phyloP scores from a whole-genome alignment of 2,797 vertebrate species.

The Megaceryle alcyon region DNA sequence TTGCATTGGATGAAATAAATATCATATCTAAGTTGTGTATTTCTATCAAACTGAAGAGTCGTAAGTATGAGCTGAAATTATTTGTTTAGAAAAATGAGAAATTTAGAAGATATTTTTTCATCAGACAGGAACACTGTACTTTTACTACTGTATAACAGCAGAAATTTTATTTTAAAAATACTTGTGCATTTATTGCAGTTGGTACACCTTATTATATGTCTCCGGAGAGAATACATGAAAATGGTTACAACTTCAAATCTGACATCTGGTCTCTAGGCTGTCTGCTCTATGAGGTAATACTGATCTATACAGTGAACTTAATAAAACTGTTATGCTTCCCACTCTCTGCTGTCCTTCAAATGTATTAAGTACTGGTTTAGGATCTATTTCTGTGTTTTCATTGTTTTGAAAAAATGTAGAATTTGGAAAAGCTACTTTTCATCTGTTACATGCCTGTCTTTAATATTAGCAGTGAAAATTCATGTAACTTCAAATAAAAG shows the following conservation, averaged over 20 bases:
- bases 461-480: background rate
- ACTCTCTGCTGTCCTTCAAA: too few species aligned
- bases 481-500: background rate
- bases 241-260: constrained; percentile 87
- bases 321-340: background rate
- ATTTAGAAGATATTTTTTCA: background rate
- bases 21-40: background rate
- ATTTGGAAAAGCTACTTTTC: background rate
- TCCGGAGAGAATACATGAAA: constrained; percentile 87
- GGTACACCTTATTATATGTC: constrained; percentile 94
- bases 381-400: background rate
- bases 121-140: background rate
- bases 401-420: background rate
- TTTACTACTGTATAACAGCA: background rate
- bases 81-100: background rate
- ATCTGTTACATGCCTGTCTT: background rate
- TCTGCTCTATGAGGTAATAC: constrained; percentile 96
- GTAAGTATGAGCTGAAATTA: background rate
- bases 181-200: constrained; percentile 84
- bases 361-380: background rate
- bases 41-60: background rate
- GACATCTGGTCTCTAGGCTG: constrained; percentile 94
- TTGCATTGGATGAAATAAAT: background rate
- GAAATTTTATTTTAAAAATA: constrained; percentile 18
- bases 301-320: constrained; percentile 44